phyloP scores from a whole-genome alignment of 1,140 invertebrate species.

The Drosophila azteca region DNA sequence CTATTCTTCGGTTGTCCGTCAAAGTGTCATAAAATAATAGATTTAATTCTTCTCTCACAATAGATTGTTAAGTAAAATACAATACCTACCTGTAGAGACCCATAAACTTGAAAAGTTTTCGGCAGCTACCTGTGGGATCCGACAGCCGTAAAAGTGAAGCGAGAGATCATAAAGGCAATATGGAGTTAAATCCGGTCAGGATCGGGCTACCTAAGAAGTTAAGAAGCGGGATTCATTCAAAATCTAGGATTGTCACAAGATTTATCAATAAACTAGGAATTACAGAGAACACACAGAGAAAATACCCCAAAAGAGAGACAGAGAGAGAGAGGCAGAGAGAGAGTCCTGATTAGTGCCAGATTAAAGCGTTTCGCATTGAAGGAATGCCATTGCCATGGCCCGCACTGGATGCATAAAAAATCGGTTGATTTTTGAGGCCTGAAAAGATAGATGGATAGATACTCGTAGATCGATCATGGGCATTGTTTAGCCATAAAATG shows the following conservation, averaged over 20 bases:
- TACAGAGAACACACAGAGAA: slow-evolving; percentile 10
- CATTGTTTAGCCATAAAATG: slow-evolving; percentile 48
- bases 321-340: slow-evolving; percentile 4
- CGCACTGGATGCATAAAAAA: slow-evolving; percentile 59
- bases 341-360: slow-evolving; percentile 34
- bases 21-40: neutral
- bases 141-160: slow-evolving; percentile 29
- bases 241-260: slow-evolving; percentile 58
- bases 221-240: slow-evolving; percentile 70
- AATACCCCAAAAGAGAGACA: slow-evolving; percentile 5
- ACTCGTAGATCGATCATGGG: slow-evolving; percentile 58
- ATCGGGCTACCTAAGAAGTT: slow-evolving; percentile 35
- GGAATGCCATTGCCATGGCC: slow-evolving; percentile 16
- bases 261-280: slow-evolving; percentile 72
- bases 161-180: slow-evolving; percentile 54
- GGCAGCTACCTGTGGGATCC: slow-evolving; percentile 17
- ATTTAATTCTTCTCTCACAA: slow-evolving; percentile 14
- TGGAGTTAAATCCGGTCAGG: slow-evolving; percentile 40
- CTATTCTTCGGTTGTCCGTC: too few relatives aligned
- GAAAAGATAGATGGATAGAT: neutral
- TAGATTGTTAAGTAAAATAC: too few relatives aligned
- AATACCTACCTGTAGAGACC: neutral
- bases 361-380: slow-evolving; percentile 11
- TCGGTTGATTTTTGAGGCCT: slow-evolving; percentile 14
- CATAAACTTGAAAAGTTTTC: slow-evolving; percentile 10